phyloP scores from a whole-genome alignment of 2,888 invertebrate genomes.

The Cacoxenus indagator region DNA sequence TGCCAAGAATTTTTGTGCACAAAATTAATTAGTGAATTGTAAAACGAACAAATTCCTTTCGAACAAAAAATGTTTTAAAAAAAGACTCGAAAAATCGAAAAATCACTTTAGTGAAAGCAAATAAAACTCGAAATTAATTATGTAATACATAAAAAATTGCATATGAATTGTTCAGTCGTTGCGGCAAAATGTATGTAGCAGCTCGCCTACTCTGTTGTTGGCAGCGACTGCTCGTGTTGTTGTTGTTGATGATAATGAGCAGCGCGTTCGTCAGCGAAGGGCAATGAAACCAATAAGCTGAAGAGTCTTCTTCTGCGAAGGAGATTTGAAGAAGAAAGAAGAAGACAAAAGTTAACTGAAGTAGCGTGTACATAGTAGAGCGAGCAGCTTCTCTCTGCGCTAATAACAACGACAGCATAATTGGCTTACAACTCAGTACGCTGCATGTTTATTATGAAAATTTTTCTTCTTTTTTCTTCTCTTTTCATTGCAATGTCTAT shows the following conservation, averaged over 20 bases:
- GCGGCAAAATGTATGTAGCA: constrained; percentile 28
- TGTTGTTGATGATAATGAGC: constrained; percentile 36
- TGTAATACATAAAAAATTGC: not conserved
- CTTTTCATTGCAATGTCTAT: constrained; percentile 9
- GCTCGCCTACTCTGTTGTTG: constrained; percentile 24
- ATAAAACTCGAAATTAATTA: not conserved
- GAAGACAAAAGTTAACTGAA: constrained; percentile 1
- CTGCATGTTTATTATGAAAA: no score
- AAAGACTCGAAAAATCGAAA: not conserved
- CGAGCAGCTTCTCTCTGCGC: no score
- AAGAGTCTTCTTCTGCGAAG: constrained; percentile 54
- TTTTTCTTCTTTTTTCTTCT: constrained; percentile 39
- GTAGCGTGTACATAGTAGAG: no score
- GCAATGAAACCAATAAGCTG: constrained; percentile 57
- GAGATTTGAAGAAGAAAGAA: no score
- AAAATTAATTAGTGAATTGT: not conserved
- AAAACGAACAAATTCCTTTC: not conserved
- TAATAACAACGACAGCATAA: constrained; percentile 25
- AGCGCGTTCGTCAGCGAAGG: constrained; percentile 48
- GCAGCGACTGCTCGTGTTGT: not conserved
- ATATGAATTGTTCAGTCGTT: constrained; percentile 1
- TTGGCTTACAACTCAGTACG: no score
- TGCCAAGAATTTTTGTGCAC: not conserved
- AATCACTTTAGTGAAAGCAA: not conserved
- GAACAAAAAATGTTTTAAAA: not conserved